Conservation (phyloP, 1,140 invertebrate species). For the Campoletis sonorensis region DNA sequence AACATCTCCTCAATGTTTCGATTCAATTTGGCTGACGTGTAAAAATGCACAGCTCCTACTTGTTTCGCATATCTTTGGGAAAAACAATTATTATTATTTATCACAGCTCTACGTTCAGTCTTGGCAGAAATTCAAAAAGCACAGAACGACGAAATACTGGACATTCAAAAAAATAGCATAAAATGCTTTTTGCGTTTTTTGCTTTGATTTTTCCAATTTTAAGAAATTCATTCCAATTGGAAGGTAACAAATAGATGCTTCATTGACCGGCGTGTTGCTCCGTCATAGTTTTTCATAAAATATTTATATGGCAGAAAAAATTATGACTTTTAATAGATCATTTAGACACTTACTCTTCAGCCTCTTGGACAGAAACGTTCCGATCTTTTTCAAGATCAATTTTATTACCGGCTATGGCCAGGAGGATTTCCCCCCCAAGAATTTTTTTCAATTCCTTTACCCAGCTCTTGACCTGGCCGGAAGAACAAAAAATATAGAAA, state of each 20-base stretch:
- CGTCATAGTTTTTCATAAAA: too few species aligned
- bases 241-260: too few species aligned
- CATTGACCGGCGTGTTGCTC: too few species aligned
- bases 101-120: neutral
- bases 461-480: constrained; percentile 94
- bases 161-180: too few species aligned
- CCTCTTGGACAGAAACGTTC: constrained; percentile 89
- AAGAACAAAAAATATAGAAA: constrained; percentile 40
- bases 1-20: constrained; percentile 96
- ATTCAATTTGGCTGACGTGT: constrained; percentile 97
- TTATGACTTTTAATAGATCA: too few species aligned
- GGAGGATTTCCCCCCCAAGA: constrained; percentile 93
- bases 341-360: constrained; percentile 85
- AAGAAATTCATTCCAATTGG: too few species aligned
- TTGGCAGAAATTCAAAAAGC: too few species aligned
- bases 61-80: constrained; percentile 87
- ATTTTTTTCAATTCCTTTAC: constrained; percentile 98
- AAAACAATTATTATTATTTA: neutral
- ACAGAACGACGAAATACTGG: too few species aligned
- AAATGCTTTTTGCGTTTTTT: too few species aligned
- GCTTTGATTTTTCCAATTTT: too few species aligned
- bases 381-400: constrained; percentile 95
- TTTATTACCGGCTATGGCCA: constrained; percentile 98
- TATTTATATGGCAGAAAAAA: too few species aligned
- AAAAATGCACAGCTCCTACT: constrained; percentile 95